Conservation (phyloP, 2,113 vertebrate genomes). For the Leptobrachium leishanense region DNA sequence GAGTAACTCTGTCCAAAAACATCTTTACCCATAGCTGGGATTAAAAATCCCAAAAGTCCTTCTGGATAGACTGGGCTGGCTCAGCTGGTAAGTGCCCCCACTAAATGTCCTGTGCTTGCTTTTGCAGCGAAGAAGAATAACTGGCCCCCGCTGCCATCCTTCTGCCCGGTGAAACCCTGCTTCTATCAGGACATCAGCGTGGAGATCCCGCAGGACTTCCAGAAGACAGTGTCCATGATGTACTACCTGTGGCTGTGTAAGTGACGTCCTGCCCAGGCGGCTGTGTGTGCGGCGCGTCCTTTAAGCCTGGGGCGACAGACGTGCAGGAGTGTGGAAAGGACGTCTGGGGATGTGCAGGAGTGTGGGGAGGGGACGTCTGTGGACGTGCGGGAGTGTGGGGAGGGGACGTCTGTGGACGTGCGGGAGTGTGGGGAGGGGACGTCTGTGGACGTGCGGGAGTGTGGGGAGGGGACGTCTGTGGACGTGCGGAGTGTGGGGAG, state of each 20-base stretch:
- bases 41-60: too few species aligned
- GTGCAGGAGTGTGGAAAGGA: too few species aligned
- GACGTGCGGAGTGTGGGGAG: too few species aligned
- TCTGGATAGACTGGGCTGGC: not conserved
- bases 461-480: too few species aligned
- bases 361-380: not conserved
- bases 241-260: slow-evolving; percentile 98
- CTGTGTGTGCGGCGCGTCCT: not conserved
- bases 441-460: too few species aligned
- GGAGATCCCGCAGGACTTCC: slow-evolving; percentile 88
- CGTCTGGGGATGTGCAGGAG: not conserved
- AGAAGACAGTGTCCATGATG: slow-evolving; percentile 87
- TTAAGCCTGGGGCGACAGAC: not conserved
- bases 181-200: slow-evolving; percentile 94
- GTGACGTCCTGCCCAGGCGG: slow-evolving; percentile 48
- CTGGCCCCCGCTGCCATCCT: slow-evolving; percentile 90
- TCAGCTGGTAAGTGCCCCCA: not conserved
- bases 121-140: slow-evolving; percentile 82
- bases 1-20: too few species aligned
- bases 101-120: not conserved
- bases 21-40: too few species aligned
- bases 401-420: too few species aligned
- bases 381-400: not conserved
- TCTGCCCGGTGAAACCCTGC: slow-evolving; percentile 90
- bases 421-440: too few species aligned